Base-by-base conservation (phyloP, 2,113 vertebrate genomes). In the Lagopus leucura region DNA sequence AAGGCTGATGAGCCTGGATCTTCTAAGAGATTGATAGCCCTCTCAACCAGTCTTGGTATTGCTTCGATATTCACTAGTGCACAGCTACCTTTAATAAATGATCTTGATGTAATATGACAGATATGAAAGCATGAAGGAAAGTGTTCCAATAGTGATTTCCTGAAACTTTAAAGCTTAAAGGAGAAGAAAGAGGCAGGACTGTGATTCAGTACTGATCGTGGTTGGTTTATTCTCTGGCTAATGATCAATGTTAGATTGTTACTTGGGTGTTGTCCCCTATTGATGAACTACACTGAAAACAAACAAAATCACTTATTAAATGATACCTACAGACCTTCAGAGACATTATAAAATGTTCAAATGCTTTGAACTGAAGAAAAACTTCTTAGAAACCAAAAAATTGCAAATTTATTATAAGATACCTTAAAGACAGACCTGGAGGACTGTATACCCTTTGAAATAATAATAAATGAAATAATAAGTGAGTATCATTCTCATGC, bases 91-190 rank as follows among this genome's bases (percentile, higher is more conserved):
- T 85, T 73, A 60, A 78, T 48, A 92, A 57, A 7, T 95, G 89
- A 95, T 57, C 27, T 87, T 95, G 81, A 95, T 93, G 38, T 42
- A 79, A 78, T 54, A 67, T 93, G 95, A 93, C 88, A 95, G 75
- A 52, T 65, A 92, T 21, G 47, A 92, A 89, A 93, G 42, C 75
- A 48, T n/a, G 66, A 95, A 89, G 77, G 27, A 67, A 81, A 86
- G 69, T 55, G 27, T 76, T 95, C 45, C 30, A 93, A 5, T 61
- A 28, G 20, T 54, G 78, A 74, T 91, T 88, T 95, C 47, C n/a
- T 88, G 61, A 93, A 96, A 89, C 69, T 88, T 83, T 88, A 64
- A 94, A 83, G 27, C 55, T 87, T 82, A 60, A 64, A 60, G 85
- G 66, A 81, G 8, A 77, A 24, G 28, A 65, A 11, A 75, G 47